Conservation (phyloP, 1,140 invertebrate species). For the Diorhabda elongata region DNA sequence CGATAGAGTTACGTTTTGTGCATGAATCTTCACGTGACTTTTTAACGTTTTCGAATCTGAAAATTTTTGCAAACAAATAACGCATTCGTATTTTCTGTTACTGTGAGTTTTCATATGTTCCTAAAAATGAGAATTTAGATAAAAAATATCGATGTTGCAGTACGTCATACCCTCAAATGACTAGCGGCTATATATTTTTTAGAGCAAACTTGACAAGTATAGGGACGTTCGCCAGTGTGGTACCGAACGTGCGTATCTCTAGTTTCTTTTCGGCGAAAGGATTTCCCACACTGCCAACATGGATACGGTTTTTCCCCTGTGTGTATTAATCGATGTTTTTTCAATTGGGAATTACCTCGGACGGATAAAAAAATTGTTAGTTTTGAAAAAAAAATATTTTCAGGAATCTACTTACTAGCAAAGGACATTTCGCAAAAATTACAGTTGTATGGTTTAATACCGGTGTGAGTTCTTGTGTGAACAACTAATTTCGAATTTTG, state of each 20-base stretch:
- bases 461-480: constrained; percentile 64
- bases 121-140: constrained; percentile 55
- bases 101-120: constrained; percentile 59
- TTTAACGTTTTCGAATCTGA: constrained; percentile 52
- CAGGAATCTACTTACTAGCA: constrained; percentile 33
- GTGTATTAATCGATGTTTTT: constrained; percentile 40
- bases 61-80: constrained; percentile 52
- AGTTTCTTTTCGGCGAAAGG: constrained; percentile 44
- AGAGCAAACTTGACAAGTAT: constrained; percentile 55
- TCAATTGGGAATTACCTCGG: constrained; percentile 40
- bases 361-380: constrained; percentile 9
- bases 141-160: no score
- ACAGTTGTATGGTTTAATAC: constrained; percentile 44
- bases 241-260: constrained; percentile 59
- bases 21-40: constrained; percentile 55
- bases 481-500: constrained; percentile 51
- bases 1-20: constrained; percentile 13
- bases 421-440: constrained; percentile 39
- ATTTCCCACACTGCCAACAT: constrained; percentile 44
- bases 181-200: constrained; percentile 48
- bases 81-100: constrained; percentile 50
- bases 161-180: constrained; percentile 37
- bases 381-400: not conserved
- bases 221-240: constrained; percentile 66
- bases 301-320: constrained; percentile 43